Evolutionary conservation across 2,113 vertebrate genomes (phyloP), one percentile per base, ranked within the genome.

Genomic region (Grantiella picta): DNA sequence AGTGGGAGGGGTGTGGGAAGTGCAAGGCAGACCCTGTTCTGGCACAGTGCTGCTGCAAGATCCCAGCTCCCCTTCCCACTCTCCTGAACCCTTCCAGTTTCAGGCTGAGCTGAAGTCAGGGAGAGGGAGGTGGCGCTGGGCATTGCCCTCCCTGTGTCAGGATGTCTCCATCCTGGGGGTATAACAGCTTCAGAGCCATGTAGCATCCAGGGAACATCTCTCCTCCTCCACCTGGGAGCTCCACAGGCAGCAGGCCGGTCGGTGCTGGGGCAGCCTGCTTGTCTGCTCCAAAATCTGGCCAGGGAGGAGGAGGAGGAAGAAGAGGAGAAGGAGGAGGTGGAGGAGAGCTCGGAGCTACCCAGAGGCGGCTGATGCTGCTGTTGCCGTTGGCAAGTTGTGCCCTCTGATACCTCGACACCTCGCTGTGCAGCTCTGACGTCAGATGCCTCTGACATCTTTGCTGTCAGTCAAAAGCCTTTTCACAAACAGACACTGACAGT

Each of bases 401-500:
- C 90, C 81, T 68, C 75, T 0, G 5, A 35, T 78, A 27, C 86
- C 95, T 84, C 12, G 7, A 61, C 79, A 86, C 89, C 95, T 91
- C 14, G 1, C 68, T 89, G 90, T 9, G 63, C 68, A 40, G 78
- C 49, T 44, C 68, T 96, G 94, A 96, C 60, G 83, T 96, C 95
- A 95, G 82, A 15, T 13, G 75, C 90, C 86, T 94, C 87, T 95
- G 94, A 97, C 92, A 95, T 68, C 84, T 66, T 20, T 91, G 72
- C 94, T 95, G 96, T 95, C 97, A 95, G 31, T 93, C 95, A 94
- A 38, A 82, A 95, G 31, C 80, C 80, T 56, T 89, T 86, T 14
- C 95, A 89, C 71, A 66, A 95, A 73, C 88, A 86, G 14, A 70
- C 65, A 11, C 65, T 79, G 95, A 60, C 90, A 90, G 83, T 70